Evolutionary conservation across 2,888 invertebrate genomes (phyloP).

Genomic region (Trileptium ribeirensis): DNA sequence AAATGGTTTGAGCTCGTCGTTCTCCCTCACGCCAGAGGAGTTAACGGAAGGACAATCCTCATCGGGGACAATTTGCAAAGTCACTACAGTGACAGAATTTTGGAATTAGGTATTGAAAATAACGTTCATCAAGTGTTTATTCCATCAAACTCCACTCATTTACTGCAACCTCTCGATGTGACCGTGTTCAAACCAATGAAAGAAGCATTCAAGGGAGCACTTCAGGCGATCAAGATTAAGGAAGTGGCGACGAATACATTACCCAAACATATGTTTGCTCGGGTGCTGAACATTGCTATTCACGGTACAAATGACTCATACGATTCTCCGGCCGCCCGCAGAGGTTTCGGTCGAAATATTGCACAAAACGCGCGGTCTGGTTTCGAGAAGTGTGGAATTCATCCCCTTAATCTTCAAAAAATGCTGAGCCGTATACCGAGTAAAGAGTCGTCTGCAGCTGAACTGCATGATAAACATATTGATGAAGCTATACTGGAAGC

Average conservation of each 20-base stretch:
- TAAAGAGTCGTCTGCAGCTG: background rate
- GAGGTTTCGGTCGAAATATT: background rate
- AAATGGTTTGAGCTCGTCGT: constrained; percentile 46
- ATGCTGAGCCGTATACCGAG: background rate
- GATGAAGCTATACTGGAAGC: background rate
- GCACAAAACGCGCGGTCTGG: background rate
- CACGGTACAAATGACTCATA: background rate
- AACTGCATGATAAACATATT: background rate
- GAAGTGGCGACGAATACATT: background rate
- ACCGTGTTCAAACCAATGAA: constrained; percentile 45
- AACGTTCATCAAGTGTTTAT: constrained; percentile 50
- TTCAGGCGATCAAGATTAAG: background rate
- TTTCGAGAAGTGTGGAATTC: background rate
- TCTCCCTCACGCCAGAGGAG: constrained; percentile 41
- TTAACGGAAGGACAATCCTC: constrained; percentile 46
- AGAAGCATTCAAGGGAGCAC: background rate
- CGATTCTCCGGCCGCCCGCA: background rate
- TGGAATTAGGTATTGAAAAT: constrained; percentile 46
- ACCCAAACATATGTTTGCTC: background rate
- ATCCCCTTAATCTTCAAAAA: background rate
- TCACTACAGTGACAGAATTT: constrained; percentile 44
- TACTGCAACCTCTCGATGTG: constrained; percentile 50
- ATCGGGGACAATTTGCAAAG: constrained; percentile 52
- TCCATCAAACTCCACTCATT: constrained; percentile 48
- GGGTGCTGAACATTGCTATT: background rate